A percentile compares a stretch with the other conserved stretches of the same genome.
These are phyloP conservation scores for Anolis carolinensis DNA, from an alignment of 2,113 vertebrate genomes.

Conservation along the genomic window DNA sequence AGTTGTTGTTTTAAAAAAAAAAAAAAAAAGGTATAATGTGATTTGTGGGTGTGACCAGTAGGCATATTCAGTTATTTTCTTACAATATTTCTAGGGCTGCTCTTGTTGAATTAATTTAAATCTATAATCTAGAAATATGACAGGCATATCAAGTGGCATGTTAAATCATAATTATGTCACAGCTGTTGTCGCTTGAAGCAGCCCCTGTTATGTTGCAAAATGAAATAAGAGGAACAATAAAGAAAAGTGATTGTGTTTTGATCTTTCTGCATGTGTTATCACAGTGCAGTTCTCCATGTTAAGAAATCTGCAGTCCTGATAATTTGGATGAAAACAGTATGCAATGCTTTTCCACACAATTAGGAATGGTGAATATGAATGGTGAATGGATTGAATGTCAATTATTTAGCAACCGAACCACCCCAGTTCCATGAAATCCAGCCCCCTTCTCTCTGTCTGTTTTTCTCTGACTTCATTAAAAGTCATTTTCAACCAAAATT, in stretches of 20 bases:
- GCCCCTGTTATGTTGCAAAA: conserved; percentile 50
- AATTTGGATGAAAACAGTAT: conserved; percentile 33
- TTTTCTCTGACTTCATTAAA: no score
- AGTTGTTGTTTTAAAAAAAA: not conserved
- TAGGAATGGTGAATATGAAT: not conserved
- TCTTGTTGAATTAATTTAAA: conserved; percentile 70
- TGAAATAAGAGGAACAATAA: conserved; percentile 59
- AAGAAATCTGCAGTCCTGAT: conserved; percentile 28
- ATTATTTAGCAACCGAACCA: not conserved
- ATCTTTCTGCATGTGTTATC: conserved; percentile 50
- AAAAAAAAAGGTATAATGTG: not conserved
- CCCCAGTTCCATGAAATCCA: not conserved
- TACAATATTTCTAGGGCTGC: conserved; percentile 59
- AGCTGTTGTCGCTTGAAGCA: conserved; percentile 45
- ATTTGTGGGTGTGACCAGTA: conserved; percentile 30
- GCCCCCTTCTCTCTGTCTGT: no score
- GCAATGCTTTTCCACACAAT: not conserved
- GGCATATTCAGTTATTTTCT: conserved; percentile 37
- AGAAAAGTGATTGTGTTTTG: conserved; percentile 58
- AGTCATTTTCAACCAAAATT: no score
- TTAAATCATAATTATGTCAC: conserved; percentile 65
- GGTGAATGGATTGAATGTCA: no score
- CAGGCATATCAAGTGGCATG: conserved; percentile 48
- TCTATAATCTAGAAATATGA: conserved; percentile 64
- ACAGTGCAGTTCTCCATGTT: conserved; percentile 30